Base-by-base conservation (phyloP, 2,113 vertebrate genomes). In the Leucoraja erinaceus region DNA sequence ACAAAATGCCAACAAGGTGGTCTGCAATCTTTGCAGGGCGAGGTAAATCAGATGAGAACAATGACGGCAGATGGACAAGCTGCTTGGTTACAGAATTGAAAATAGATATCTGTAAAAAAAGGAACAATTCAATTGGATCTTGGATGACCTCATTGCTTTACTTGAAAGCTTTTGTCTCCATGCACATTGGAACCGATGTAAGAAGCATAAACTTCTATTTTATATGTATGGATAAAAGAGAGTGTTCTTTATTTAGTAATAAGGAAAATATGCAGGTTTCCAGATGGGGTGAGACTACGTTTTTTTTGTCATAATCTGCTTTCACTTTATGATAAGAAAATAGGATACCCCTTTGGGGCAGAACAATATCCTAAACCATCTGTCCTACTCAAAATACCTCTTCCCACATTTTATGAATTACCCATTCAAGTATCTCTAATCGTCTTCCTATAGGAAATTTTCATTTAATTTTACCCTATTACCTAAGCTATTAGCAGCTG, bases 391-490 rank as follows among this genome's bases (percentile, higher is more conserved):
- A 88, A 63, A 86, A 86, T 63, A 28, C 33, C 83, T 59, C 28
- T 88, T 88, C 16, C 59, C 83, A 88, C 61, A 61, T 63, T 88
- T 88, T 31, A 63, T 88, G 83, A 63, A 63, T 66, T 59, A 31
- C 31, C 83, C 28, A 33, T 88, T 33, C 14, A 88, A 63, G 5
- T 63, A 86, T 86, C 83, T n/a, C 12, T 63, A 86, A 86, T 28
- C 4, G 11, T 88, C 11, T 63, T 88, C 10, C 38, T 54, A 7
- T 2, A 88, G 59, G 61, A 31, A 18, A 66, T 8, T 61, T 63
- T 88, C 83, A 63, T 31, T 66, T 61, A 59, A 88, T 88, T 88
- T 88, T 33, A 66, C 59, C 61, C 14, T 12, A 66, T 20, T 31
- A 88, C 6, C 83, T 88, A 86, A 86, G 56, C 14, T 61, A 56